These are phyloP conservation scores for Neodiprion fabricii DNA, from an alignment of 1,140 invertebrate genomes.

Conservation along the genomic window DNA sequence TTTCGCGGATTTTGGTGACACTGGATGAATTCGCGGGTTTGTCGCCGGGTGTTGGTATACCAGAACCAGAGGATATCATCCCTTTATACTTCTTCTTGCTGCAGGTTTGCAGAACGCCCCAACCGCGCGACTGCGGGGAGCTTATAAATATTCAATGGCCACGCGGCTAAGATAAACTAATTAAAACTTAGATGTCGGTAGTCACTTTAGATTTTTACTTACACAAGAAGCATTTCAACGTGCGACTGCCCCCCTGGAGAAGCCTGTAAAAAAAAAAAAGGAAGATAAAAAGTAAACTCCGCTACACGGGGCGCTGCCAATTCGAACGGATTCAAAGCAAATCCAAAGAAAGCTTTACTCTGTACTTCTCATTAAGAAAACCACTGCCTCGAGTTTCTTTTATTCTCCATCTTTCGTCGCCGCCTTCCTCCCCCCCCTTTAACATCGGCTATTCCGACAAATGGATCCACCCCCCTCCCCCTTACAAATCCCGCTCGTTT, in stretches of 20 bases:
- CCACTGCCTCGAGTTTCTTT: constrained; percentile 52
- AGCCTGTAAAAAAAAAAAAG: constrained; percentile 26
- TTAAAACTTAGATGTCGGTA: constrained; percentile 65
- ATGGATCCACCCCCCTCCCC: constrained; percentile 15
- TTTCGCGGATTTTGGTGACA: neutral
- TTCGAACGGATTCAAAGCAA: constrained; percentile 38
- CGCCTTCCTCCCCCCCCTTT: constrained; percentile 4
- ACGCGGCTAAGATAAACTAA: constrained; percentile 65
- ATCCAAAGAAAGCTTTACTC: constrained; percentile 62
- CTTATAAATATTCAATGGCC: constrained; percentile 65
- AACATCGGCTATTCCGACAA: constrained; percentile 6
- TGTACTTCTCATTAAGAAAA: constrained; percentile 63
- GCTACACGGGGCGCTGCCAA: constrained; percentile 49
- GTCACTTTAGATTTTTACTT: constrained; percentile 65
- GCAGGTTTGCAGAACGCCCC: constrained; percentile 9
- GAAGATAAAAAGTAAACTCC: constrained; percentile 37
- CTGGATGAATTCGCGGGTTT: constrained; percentile 16
- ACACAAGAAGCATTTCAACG: constrained; percentile 64
- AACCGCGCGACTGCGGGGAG: constrained; percentile 39
- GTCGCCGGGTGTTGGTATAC: constrained; percentile 4
- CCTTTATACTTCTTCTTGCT: constrained; percentile 28
- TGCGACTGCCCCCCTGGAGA: constrained; percentile 43
- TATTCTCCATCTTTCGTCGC: constrained; percentile 24
- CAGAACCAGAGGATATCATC: neutral
- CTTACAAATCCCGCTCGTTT: no score